Base-by-base conservation (phyloP, 2,888 invertebrate genomes). In the Lithophane ornitopus region DNA sequence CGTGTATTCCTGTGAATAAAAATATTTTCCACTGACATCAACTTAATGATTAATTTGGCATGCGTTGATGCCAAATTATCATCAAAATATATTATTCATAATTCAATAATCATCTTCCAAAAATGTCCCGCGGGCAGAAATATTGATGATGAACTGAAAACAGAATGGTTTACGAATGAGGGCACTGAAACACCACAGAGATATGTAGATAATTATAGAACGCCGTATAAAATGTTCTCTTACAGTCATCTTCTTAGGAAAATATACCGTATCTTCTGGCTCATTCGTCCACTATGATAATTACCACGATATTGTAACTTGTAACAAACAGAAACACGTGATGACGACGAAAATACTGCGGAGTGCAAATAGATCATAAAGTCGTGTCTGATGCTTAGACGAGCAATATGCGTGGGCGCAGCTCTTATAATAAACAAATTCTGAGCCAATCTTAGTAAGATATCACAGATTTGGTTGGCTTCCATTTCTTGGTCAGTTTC, bases 361-460 rank as follows among this genome's bases (percentile, higher is more conserved):
- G n/a, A 69, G 28, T 54, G 61, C 61, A 81, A 81, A 79, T 79
- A 81, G 65, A 83, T 83, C 69, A 58, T 26, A 68, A 41, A 67
- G 62, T 41, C 67, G 67, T 39, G 65, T 67, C 71, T 67, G 54
- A 72, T 83, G 39, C 54, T 59, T 28, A 41, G 56, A 61, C 46
- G 65, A 54, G 58, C 52, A 12, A 54, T 63, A 46, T 83, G 81
- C 72, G 81, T 81, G 68, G 81, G 81, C 79, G 68, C 41, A 49
- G 3, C 65, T 65, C 72, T 65, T 63, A 65, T 39, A 69, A 81
- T 78, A 80, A 80, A 80, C 80, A 80, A 44, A 67, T 59, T 65
- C 65, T 26, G 52, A 78, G 68, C 67, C 83, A 82, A 82, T 82
- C 58, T 58, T 49, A 65, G 67, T 68, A 67, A 83, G 58, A 65